A percentile compares a stretch with the other conserved stretches of the same genome.
Evolutionary conservation across 64 coral and sea anemone genomes (phyloP).

Genomic region (Porites lutea): DNA sequence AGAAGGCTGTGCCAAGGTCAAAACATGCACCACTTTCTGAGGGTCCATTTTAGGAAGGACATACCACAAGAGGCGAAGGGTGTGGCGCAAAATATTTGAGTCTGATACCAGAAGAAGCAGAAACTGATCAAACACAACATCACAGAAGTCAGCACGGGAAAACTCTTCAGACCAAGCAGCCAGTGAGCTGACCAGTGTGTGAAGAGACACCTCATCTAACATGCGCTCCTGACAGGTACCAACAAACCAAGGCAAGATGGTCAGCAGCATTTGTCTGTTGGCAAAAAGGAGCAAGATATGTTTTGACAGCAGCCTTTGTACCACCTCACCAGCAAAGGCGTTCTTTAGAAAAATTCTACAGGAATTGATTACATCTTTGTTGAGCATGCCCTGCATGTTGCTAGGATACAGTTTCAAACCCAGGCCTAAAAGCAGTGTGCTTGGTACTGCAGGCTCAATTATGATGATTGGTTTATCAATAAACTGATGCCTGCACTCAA

Average conservation of each 20-base stretch:
- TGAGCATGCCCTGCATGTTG: too few species aligned
- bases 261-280: slow-evolving; percentile 9
- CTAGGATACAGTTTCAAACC: too few species aligned
- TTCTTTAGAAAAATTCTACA: too few species aligned
- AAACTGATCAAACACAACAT: slow-evolving; percentile 95
- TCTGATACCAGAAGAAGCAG: slow-evolving; percentile 78
- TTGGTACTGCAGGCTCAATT: too few species aligned
- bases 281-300: not conserved
- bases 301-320: not conserved
- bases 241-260: slow-evolving; percentile 76
- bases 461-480: too few species aligned
- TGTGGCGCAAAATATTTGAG: slow-evolving; percentile 81
- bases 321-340: too few species aligned
- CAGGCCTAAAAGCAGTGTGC: too few species aligned
- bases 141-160: slow-evolving; percentile 79
- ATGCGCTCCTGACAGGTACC: slow-evolving; percentile 69
- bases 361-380: too few species aligned
- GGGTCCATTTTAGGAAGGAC: slow-evolving; percentile 95
- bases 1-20: slow-evolving; percentile 88
- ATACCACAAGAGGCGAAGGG: slow-evolving; percentile 82
- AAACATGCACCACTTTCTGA: slow-evolving; percentile 89
- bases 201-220: slow-evolving; percentile 89
- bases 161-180: slow-evolving; percentile 88
- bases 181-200: slow-evolving; percentile 77
- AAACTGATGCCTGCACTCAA: too few species aligned